Evolutionary conservation across 2,797 vertebrate genomes (phyloP).

Genomic region (Eidolon dupreanum): DNA sequence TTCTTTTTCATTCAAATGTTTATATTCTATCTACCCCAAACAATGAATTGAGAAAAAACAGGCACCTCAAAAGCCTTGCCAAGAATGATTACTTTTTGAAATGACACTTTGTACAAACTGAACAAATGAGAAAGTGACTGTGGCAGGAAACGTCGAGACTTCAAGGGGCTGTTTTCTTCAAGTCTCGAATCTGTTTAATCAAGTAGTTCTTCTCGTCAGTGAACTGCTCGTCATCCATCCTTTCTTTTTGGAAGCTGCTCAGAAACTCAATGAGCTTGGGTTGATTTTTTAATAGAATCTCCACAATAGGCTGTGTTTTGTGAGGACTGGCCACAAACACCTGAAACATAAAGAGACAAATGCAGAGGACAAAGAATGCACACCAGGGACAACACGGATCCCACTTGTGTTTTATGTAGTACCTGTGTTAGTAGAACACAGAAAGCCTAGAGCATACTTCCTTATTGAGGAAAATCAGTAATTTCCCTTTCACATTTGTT

Average conservation of each 20-base stretch:
- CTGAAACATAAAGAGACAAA: conserved; percentile 84
- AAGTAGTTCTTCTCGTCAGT: conserved; percentile 98
- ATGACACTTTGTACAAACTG: conserved; percentile 66
- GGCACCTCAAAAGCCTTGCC: conserved; percentile 81
- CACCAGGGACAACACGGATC: fast-evolving
- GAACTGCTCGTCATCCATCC: conserved; percentile 96
- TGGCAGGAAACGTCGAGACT: neutral
- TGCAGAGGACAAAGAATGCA: neutral
- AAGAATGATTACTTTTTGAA: conserved; percentile 72
- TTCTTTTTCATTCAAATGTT: conserved; percentile 80
- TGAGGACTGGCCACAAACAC: conserved; percentile 98
- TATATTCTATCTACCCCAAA: conserved; percentile 82
- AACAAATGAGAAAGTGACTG: conserved; percentile 52
- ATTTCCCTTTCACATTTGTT: neutral
- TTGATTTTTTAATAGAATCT: conserved; percentile 98
- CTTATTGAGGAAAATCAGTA: neutral
- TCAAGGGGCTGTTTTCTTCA: conserved; percentile 94
- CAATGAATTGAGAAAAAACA: conserved; percentile 73
- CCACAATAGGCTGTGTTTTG: conserved; percentile 96
- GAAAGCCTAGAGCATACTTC: neutral
- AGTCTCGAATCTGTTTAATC: conserved; percentile 98
- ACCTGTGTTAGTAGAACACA: neutral
- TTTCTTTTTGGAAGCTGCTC: conserved; percentile 97
- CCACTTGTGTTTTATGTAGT: fast-evolving
- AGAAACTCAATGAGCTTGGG: conserved; percentile 98